These are phyloP conservation scores for Hydrotaea diabolus DNA, from an alignment of 2,888 invertebrate species.

Conservation along the genomic window DNA sequence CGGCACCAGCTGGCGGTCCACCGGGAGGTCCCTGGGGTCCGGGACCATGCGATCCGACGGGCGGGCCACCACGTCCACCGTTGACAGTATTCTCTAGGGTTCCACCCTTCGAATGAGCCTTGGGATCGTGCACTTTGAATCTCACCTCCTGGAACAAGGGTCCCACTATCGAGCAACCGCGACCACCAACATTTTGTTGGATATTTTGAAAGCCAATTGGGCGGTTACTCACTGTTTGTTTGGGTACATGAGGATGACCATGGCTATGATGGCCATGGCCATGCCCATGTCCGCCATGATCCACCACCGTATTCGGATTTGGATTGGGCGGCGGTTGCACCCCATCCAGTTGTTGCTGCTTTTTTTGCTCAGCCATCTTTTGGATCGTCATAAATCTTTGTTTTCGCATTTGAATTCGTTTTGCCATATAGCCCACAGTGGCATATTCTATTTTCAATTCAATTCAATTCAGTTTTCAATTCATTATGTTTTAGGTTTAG, in stretches of 20 bases:
- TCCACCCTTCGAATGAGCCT: slow-evolving; percentile 95
- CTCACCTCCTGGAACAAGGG: slow-evolving; percentile 93
- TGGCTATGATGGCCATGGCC: slow-evolving; percentile 81
- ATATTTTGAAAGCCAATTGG: slow-evolving; percentile 82
- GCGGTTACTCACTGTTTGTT: slow-evolving; percentile 82
- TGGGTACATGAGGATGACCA: slow-evolving; percentile 82
- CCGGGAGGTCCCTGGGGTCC: slow-evolving; percentile 77
- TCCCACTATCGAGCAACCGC: slow-evolving; percentile 84
- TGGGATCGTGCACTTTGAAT: slow-evolving; percentile 96
- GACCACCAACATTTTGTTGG: slow-evolving; percentile 81
- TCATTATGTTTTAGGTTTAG: slow-evolving; percentile 7
- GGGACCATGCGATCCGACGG: slow-evolving; percentile 83
- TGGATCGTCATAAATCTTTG: slow-evolving; percentile 94
- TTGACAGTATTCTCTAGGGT: slow-evolving; percentile 95
- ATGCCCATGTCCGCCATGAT: slow-evolving; percentile 81
- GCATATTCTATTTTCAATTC: slow-evolving; percentile 90
- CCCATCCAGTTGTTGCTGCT: slow-evolving; percentile 90
- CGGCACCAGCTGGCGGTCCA: slow-evolving; percentile 79
- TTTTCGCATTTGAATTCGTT: slow-evolving; percentile 97
- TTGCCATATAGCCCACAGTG: slow-evolving; percentile 98
- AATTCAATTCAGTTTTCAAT: slow-evolving; percentile 67
- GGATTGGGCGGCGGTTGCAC: slow-evolving; percentile 89
- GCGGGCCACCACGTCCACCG: slow-evolving; percentile 86
- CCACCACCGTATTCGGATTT: slow-evolving; percentile 84
- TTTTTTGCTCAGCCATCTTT: slow-evolving; percentile 96